Conservation (phyloP, 2,888 invertebrate genomes). For the Cotesia congregata region DNA sequence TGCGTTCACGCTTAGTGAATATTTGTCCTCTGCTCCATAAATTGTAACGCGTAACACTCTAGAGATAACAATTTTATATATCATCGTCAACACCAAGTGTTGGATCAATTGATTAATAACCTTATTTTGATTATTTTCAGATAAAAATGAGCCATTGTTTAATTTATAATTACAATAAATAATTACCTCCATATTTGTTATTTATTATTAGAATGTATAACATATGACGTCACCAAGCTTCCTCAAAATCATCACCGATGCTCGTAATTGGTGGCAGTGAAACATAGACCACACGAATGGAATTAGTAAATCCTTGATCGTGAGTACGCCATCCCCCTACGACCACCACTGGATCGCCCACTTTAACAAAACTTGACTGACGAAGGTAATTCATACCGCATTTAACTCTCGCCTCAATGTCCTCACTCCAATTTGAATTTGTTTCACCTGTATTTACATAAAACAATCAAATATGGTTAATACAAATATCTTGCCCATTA, state of each 20-base stretch:
- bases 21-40: background rate
- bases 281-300: constrained; percentile 77
- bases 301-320: constrained; percentile 80
- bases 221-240: constrained; percentile 47
- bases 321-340: constrained; percentile 79
- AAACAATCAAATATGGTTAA: background rate
- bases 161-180: constrained; percentile 2
- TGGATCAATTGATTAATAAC: constrained; percentile 33
- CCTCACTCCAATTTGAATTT: constrained; percentile 73
- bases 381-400: constrained; percentile 76
- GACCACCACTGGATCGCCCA: constrained; percentile 79
- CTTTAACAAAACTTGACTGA: constrained; percentile 75
- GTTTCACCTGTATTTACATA: constrained; percentile 62
- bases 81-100: background rate
- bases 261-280: constrained; percentile 52
- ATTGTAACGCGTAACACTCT: background rate
- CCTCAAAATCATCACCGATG: constrained; percentile 46
- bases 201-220: background rate
- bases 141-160: constrained; percentile 5
- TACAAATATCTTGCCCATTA: background rate
- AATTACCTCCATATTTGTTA: background rate
- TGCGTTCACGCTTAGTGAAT: background rate
- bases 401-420: constrained; percentile 75
- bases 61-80: constrained; percentile 21
- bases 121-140: background rate